A percentile compares a stretch with the other conserved stretches of the same genome.
Evolutionary conservation across 2,797 vertebrate species (phyloP).

Genomic region (Sebastes iracundus): DNA sequence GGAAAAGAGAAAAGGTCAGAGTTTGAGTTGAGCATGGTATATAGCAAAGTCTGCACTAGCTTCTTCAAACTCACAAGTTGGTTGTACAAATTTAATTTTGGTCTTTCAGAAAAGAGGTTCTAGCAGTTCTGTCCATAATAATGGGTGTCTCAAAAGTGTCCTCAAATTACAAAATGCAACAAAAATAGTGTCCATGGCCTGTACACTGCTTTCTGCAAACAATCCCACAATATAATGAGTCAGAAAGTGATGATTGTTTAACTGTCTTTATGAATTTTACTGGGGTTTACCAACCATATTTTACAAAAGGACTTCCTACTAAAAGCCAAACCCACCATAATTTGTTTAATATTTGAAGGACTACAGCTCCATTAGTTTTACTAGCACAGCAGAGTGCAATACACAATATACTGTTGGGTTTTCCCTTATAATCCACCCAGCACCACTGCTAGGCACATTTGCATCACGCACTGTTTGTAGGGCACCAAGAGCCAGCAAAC

Average conservation of each 20-base stretch:
- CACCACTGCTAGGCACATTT: too few species aligned
- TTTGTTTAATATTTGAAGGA: not conserved
- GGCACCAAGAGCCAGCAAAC: too few species aligned
- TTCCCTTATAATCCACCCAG: not conserved
- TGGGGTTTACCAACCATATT: not conserved
- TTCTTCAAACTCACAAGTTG: not conserved
- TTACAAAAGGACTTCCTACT: not conserved
- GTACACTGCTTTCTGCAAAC: not conserved
- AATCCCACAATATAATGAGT: fast-evolving
- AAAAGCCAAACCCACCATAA: too few species aligned
- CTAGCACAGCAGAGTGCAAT: not conserved
- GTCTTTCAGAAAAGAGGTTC: not conserved
- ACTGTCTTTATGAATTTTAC: not conserved
- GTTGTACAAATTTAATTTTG: not conserved
- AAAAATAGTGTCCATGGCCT: not conserved
- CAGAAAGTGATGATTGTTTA: not conserved
- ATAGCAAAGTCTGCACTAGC: not conserved
- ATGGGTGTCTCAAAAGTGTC: fast-evolving
- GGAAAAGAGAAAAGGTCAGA: too few species aligned
- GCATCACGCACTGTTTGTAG: fast-evolving
- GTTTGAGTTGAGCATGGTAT: not conserved
- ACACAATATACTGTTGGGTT: not conserved
- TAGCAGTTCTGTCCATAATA: too few species aligned
- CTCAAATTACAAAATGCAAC: not conserved
- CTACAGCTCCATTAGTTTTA: not conserved